These are phyloP conservation scores for Temnopleurus reevesii DNA, from an alignment of 53 echinoderm and acorn worm species.

Conservation along the genomic window DNA sequence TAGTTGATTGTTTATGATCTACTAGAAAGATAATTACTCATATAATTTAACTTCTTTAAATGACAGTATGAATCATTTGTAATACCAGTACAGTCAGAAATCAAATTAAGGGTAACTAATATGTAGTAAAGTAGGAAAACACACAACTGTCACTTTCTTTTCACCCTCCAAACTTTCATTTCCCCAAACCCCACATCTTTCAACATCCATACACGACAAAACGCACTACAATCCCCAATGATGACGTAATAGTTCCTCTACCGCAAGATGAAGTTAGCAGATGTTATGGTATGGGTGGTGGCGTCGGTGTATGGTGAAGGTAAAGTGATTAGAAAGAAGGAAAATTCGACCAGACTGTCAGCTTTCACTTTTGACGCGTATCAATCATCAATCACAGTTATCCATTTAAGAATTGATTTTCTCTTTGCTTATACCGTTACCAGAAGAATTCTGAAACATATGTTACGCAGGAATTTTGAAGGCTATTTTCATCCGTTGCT, in stretches of 20 bases:
- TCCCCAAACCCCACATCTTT: background rate
- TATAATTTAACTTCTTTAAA: too few species aligned
- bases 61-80: too few species aligned
- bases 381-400: slow-evolving; percentile 15
- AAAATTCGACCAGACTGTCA: slow-evolving; percentile 14
- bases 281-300: background rate
- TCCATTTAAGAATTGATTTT: background rate
- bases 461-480: too few species aligned
- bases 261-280: slow-evolving; percentile 29
- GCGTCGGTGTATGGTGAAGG: slow-evolving; percentile 32
- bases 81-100: too few species aligned
- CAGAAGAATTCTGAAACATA: background rate
- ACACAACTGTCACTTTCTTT: too few species aligned
- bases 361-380: background rate
- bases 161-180: too few species aligned
- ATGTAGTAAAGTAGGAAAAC: too few species aligned
- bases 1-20: too few species aligned
- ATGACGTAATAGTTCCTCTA: slow-evolving; percentile 15
- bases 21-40: too few species aligned
- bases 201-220: background rate
- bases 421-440: background rate
- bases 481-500: too few species aligned
- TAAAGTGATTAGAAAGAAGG: slow-evolving; percentile 13
- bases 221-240: background rate
- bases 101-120: too few species aligned